These are phyloP conservation scores for Drosophila ustulata DNA, from an alignment of 2,888 invertebrate genomes.

Conservation along the genomic window DNA sequence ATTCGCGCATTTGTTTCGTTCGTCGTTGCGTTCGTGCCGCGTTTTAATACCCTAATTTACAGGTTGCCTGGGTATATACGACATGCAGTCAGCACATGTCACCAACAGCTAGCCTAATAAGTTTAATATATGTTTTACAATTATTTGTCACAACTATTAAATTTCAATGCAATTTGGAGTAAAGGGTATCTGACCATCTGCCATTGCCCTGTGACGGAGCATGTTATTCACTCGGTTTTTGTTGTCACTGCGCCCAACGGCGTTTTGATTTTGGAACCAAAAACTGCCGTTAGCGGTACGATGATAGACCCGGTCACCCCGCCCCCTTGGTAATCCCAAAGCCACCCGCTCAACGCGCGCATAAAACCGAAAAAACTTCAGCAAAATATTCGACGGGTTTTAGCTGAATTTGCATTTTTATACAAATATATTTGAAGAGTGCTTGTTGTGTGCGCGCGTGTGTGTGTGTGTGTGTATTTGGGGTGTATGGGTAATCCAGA, in stretches of 20 bases:
- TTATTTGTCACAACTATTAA: not conserved
- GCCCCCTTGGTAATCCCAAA: conserved; percentile 31
- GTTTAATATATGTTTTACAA: too few species aligned
- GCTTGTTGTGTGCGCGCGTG: conserved; percentile 53
- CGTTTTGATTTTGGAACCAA: conserved; percentile 77
- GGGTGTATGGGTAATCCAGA: conserved; percentile 25
- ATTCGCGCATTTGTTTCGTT: conserved; percentile 80
- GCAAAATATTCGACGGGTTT: conserved; percentile 77
- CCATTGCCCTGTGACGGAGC: not conserved
- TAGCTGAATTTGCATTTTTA: conserved; percentile 83
- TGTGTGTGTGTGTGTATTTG: conserved; percentile 25
- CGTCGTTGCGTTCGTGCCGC: conserved; percentile 34
- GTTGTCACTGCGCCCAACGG: conserved; percentile 54
- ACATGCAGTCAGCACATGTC: not conserved
- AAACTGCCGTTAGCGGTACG: conserved; percentile 63
- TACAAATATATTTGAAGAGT: conserved; percentile 81
- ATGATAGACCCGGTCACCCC: conserved; percentile 41
- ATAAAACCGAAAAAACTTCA: conserved; percentile 66
- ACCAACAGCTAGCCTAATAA: too few species aligned
- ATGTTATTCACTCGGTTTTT: conserved; percentile 23
- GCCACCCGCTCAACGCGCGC: conserved; percentile 47
- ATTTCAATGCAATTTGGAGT: not conserved
- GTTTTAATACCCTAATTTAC: conserved; percentile 24
- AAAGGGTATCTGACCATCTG: conserved; percentile 25
- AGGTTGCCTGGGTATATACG: not conserved